Evolutionary conservation across 1,140 invertebrate genomes (phyloP), one percentile per base, ranked within the genome.

Genomic region (Drosophila persimilis): DNA sequence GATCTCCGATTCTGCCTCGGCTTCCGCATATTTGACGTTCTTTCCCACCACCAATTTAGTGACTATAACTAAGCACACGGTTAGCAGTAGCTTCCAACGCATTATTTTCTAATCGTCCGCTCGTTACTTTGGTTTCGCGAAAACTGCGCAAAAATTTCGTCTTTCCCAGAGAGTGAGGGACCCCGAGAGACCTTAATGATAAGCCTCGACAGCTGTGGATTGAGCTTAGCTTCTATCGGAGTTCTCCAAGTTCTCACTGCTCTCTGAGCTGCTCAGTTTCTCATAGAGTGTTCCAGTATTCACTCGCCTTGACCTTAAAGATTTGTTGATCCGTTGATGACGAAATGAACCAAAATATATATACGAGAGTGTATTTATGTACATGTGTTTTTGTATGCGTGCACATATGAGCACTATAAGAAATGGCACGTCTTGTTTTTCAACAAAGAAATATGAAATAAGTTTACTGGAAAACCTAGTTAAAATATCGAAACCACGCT

Each of bases 271-370:
- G 26, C 58, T 57, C 31, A 22, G 51, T 62, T 15, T 26, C n/a
- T 35, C 55, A 39, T 62, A 44, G 46, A 73, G 7, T 35, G 2
- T 46, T n/a, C 20, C 35, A 39, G 35, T 5, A 11, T 39, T 11
- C 35, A 13, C 24, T 46, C 20, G 55, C 55, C 80, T 80, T 86
- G 81, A 84, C 73, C 81, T 86, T 84, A 80, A 67, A 76, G 50
- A 65, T 51, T 44, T 56, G 22, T 43, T 31, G 29, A 45, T 58
- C 35, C 26, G 22, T 35, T 31, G 29, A 22, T 24, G 24, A 48
- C 45, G 43, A 61, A 56, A 22, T 35, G 7, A 46, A 41, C 22
- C 26, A n/a, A n/a, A 43, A 43, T 52, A 15, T 62, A 59, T 15
- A 22, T 50, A 51, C 15, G 24, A 26, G 24, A 5, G 17, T 39